A percentile compares a stretch with the other conserved stretches of the same genome.
These are phyloP conservation scores for Dipodomys stephensi DNA, from an alignment of 2,113 vertebrate species.

Conservation along the genomic window DNA sequence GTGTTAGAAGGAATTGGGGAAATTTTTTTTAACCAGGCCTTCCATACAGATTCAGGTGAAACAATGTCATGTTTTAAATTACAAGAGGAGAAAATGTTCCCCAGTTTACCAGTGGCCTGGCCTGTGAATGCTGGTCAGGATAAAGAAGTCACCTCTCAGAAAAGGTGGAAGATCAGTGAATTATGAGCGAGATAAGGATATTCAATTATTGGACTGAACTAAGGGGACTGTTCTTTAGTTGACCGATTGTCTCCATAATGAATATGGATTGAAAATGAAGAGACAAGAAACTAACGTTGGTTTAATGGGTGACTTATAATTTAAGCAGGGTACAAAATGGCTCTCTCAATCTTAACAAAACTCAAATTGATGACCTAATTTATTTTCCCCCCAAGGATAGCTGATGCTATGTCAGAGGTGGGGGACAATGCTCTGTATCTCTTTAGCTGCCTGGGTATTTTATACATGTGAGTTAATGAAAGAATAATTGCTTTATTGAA, in stretches of 20 bases:
- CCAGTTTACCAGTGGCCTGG: not conserved
- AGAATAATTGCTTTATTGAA: not conserved
- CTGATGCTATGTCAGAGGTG: not conserved
- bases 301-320: slow-evolving; percentile 67
- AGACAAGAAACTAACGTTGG: slow-evolving; percentile 54
- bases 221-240: slow-evolving; percentile 21
- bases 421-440: not conserved
- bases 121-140: slow-evolving; percentile 21
- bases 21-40: slow-evolving; percentile 28
- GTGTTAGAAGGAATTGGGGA: slow-evolving; percentile 20
- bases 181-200: slow-evolving; percentile 13
- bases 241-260: slow-evolving; percentile 44
- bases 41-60: slow-evolving; percentile 15
- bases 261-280: slow-evolving; percentile 58
- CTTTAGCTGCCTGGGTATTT: slow-evolving; percentile 11
- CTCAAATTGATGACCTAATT: slow-evolving; percentile 63
- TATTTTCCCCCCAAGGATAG: slow-evolving; percentile 17
- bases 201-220: slow-evolving; percentile 35
- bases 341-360: slow-evolving; percentile 51
- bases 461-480: not conserved
- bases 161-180: slow-evolving; percentile 37
- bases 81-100: not conserved
- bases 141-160: slow-evolving; percentile 30
- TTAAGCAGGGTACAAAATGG: slow-evolving; percentile 54
- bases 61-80: not conserved